Percentiles rank a stretch among this genome's conserved stretches.
These are phyloP conservation scores for Melospiza melodia DNA, from an alignment of 2,113 vertebrate species.

Conservation along the genomic window DNA sequence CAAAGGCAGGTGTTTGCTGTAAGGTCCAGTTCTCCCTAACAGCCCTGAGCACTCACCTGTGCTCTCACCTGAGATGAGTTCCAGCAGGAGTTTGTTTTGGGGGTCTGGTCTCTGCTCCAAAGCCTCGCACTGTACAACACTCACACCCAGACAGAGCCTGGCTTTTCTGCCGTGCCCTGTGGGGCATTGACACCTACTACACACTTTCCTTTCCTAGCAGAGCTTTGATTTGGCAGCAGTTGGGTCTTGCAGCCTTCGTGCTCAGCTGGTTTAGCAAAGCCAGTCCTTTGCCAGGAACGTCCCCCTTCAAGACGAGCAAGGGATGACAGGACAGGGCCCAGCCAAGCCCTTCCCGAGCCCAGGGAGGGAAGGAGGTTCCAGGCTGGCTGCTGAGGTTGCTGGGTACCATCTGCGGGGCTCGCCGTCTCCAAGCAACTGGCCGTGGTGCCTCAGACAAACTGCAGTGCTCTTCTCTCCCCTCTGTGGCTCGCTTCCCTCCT, in stretches of 20 bases:
- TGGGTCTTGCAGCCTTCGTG: background rate
- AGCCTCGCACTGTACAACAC: background rate
- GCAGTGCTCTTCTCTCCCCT: background rate
- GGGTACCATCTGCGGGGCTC: background rate
- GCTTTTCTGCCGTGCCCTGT: accelerated
- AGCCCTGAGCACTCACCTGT: background rate
- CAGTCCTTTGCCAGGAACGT: background rate
- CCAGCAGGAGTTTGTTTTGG: background rate
- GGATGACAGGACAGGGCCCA: background rate
- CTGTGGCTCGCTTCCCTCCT: accelerated
- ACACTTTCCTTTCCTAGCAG: background rate
- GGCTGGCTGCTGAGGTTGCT: background rate
- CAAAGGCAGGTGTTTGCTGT: background rate
- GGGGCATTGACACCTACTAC: background rate
- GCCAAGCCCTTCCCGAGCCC: background rate
- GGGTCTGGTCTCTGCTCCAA: background rate
- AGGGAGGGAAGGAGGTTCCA: background rate
- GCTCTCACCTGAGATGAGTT: background rate
- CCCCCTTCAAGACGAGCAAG: background rate
- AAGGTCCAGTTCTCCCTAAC: background rate
- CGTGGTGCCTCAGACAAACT: background rate
- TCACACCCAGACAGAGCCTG: background rate
- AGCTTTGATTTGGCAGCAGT: background rate
- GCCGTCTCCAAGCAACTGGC: background rate
- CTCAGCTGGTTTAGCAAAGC: background rate